Conservation (phyloP, 2,797 vertebrate genomes). For the Ambastaia sidthimunki region DNA sequence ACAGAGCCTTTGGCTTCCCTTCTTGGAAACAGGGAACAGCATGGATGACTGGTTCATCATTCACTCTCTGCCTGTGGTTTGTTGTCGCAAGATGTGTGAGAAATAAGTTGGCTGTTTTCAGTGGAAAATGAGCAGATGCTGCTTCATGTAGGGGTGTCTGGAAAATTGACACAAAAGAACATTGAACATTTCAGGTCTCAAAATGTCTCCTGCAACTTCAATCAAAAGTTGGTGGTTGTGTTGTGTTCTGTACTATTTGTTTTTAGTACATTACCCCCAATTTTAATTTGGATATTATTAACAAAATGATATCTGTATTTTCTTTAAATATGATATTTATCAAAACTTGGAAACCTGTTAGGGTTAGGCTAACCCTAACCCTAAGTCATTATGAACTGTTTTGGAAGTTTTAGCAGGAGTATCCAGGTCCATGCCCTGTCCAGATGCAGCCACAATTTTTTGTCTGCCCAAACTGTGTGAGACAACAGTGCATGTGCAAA, state of each 20-base stretch:
- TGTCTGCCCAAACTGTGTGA: too few relatives aligned
- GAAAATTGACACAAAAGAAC: constrained; percentile 3
- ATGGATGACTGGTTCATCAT: constrained; percentile 44
- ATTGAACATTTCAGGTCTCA: not conserved
- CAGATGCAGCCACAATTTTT: too few relatives aligned
- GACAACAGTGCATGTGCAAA: too few relatives aligned
- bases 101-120: constrained; percentile 20
- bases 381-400: too few relatives aligned
- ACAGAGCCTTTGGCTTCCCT: constrained; percentile 44
- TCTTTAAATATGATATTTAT: too few relatives aligned
- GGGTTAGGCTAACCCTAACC: too few relatives aligned
- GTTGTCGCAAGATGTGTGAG: not conserved
- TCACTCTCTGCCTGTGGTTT: constrained; percentile 20
- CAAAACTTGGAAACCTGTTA: too few relatives aligned
- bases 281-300: not conserved
- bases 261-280: not conserved
- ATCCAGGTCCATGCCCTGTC: too few relatives aligned
- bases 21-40: not conserved
- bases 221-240: constrained; percentile 3
- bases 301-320: too few relatives aligned
- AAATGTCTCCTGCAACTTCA: not conserved
- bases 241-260: not conserved
- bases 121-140: constrained; percentile 11
- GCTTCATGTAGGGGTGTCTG: not conserved
- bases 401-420: too few relatives aligned